Evolutionary conservation across 2,888 invertebrate genomes (phyloP).

Genomic region (Prosopocoilus inquinatus): DNA sequence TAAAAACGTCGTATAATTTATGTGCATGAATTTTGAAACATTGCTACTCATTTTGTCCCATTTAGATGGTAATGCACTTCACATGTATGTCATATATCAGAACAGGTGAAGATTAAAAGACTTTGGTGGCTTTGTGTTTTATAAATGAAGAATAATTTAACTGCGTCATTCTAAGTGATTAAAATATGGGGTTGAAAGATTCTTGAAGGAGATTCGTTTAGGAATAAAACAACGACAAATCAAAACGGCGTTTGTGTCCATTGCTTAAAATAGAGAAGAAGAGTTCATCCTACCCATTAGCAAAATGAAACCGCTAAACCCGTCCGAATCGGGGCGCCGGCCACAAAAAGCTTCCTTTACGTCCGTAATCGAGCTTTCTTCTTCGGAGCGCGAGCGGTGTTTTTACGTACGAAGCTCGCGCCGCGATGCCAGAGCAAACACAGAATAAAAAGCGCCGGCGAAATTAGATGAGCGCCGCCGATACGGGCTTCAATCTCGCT

Average conservation of each 20-base stretch:
- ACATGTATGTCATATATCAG: too few species aligned
- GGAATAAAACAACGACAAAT: not conserved
- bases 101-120: too few species aligned
- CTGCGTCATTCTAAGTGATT: too few species aligned
- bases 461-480: constrained; percentile 29
- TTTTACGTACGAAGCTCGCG: constrained; percentile 14
- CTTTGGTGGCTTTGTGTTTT: too few species aligned
- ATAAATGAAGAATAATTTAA: too few species aligned
- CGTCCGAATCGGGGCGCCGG: constrained; percentile 14
- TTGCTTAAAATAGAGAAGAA: not conserved
- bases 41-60: too few species aligned
- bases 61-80: too few species aligned
- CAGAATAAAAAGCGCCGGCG: constrained; percentile 27
- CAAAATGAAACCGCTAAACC: constrained; percentile 32
- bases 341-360: constrained; percentile 20
- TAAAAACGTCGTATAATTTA: too few species aligned
- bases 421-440: constrained; percentile 25
- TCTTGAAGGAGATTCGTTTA: too few species aligned
- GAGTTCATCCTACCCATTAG: constrained; percentile 31
- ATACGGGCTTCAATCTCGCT: constrained; percentile 33
- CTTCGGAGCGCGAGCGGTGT: not conserved
- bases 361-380: constrained; percentile 12
- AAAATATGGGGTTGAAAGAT: too few species aligned
- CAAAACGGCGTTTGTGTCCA: constrained; percentile 1
- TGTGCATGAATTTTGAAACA: too few species aligned